A percentile compares a stretch with the other conserved stretches of the same genome.
Conservation (phyloP, 2,888 invertebrate genomes). For the Cataglyphis cursor region DNA sequence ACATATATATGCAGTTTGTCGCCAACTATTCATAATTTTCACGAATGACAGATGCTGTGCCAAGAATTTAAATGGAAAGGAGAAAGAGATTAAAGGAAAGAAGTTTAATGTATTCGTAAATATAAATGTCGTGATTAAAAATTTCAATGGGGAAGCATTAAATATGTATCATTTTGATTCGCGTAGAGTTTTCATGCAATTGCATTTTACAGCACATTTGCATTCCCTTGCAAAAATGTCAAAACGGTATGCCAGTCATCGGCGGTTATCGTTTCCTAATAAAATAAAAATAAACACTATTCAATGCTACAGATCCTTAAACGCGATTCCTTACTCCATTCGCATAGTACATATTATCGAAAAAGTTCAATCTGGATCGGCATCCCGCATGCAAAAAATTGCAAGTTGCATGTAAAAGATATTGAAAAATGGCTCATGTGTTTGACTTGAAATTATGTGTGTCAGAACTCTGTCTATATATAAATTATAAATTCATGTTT, state of each 20-base stretch:
- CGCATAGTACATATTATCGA: neutral
- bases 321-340: neutral
- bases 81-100: neutral
- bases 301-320: neutral
- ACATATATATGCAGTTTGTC: neutral
- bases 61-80: neutral
- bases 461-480: conserved; percentile 24
- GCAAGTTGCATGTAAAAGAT: conserved; percentile 53
- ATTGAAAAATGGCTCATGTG: conserved; percentile 38
- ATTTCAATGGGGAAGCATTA: neutral
- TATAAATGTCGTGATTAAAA: neutral
- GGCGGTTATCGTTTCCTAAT: neutral
- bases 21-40: neutral
- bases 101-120: neutral
- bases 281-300: neutral
- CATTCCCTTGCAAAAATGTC: neutral
- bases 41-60: neutral
- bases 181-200: neutral
- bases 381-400: conserved; percentile 33
- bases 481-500: conserved; percentile 29
- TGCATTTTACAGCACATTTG: neutral
- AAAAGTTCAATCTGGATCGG: neutral
- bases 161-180: neutral
- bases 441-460: conserved; percentile 12
- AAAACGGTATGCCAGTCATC: neutral